Conservation (phyloP, 2,113 vertebrate genomes). For the Dicentrarchus labrax region DNA sequence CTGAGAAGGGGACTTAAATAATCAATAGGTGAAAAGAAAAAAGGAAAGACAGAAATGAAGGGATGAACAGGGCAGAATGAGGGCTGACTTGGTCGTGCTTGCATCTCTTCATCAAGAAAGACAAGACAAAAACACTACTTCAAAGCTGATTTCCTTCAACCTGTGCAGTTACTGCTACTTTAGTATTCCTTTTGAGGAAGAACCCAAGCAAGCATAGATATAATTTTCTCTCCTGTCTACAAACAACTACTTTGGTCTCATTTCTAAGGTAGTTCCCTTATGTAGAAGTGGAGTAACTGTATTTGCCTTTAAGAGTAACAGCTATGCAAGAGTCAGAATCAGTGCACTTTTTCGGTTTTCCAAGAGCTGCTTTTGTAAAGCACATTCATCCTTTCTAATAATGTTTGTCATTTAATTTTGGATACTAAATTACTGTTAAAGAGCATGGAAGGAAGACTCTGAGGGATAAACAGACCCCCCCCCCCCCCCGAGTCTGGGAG, state of each 20-base stretch:
- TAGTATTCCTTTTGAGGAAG: conserved; percentile 68
- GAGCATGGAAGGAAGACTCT: conserved; percentile 37
- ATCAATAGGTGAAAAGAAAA: conserved; percentile 29
- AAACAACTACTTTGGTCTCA: conserved; percentile 63
- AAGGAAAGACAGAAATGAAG: neutral
- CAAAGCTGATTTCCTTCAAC: conserved; percentile 61
- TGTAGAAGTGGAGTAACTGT: conserved; percentile 14
- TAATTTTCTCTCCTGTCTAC: conserved; percentile 53
- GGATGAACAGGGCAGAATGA: neutral
- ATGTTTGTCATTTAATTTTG: conserved; percentile 53
- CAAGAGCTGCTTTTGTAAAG: conserved; percentile 27
- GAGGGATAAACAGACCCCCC: conserved; percentile 8
- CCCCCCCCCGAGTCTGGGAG: neutral
- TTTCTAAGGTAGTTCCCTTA: conserved; percentile 35
- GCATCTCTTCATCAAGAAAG: conserved; percentile 31
- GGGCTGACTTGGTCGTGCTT: conserved; percentile 9
- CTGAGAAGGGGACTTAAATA: conserved; percentile 23
- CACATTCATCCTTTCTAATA: conserved; percentile 41
- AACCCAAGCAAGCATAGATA: conserved; percentile 22
- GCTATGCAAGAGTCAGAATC: conserved; percentile 14
- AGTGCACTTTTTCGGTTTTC: neutral
- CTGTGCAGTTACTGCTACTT: conserved; percentile 38
- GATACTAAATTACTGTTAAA: conserved; percentile 46
- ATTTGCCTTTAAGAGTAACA: conserved; percentile 30
- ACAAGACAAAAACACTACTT: conserved; percentile 49